Conservation (phyloP, 2,888 invertebrate species). For the Cremastobaeus sp. region DNA sequence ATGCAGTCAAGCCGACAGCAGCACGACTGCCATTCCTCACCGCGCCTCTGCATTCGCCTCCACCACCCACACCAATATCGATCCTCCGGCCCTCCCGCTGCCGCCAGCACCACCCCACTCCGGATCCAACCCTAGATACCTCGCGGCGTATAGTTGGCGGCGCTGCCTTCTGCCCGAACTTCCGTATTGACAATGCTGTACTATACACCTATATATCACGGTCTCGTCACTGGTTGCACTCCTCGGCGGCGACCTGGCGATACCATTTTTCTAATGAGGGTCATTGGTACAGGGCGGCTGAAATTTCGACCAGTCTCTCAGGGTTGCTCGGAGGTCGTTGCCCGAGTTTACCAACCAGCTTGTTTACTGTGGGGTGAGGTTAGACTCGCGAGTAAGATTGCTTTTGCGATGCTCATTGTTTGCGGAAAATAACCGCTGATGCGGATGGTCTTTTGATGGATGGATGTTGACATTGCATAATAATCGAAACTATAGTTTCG, state of each 20-base stretch:
- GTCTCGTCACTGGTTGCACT: slow-evolving; percentile 33
- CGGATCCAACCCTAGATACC: slow-evolving; percentile 54
- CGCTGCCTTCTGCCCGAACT: slow-evolving; percentile 49
- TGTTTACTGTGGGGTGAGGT: too few relatives aligned
- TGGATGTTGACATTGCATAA: too few relatives aligned
- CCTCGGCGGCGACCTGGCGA: slow-evolving; percentile 6
- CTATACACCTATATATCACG: background rate
- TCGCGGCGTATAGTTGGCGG: slow-evolving; percentile 56
- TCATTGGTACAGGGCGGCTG: slow-evolving; percentile 10
- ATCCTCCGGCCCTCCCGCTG: slow-evolving; percentile 70
- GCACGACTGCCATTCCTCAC: slow-evolving; percentile 63
- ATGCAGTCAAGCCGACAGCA: slow-evolving; percentile 60
- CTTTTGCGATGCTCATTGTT: too few relatives aligned
- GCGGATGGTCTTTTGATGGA: too few relatives aligned
- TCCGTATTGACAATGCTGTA: slow-evolving; percentile 41
- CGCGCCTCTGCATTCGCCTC: slow-evolving; percentile 68
- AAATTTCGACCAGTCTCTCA: background rate
- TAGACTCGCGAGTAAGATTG: too few relatives aligned
- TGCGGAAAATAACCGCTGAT: too few relatives aligned
- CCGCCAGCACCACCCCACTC: slow-evolving; percentile 55
- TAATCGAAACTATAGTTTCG: too few relatives aligned
- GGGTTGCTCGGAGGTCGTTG: slow-evolving; percentile 1
- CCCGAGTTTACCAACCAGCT: background rate
- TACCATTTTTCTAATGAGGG: slow-evolving; percentile 9
- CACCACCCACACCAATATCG: slow-evolving; percentile 77